phyloP scores from a whole-genome alignment of 1,140 invertebrate genomes.

The Andrena cerasifolii region DNA sequence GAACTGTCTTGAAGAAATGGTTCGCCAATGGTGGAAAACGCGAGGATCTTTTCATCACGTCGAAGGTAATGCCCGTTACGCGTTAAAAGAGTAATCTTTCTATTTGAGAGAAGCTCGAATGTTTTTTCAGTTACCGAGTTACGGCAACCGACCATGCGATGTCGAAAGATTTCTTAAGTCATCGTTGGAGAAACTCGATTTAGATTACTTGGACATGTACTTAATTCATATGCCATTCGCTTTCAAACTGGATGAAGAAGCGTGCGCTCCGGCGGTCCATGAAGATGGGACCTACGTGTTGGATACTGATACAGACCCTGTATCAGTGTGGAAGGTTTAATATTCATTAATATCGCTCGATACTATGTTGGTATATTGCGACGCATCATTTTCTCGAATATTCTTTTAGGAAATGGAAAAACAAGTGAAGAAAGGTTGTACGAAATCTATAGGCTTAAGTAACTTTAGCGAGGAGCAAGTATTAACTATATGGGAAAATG shows the following conservation, averaged over 20 bases:
- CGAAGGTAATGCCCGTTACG: slow-evolving; percentile 84
- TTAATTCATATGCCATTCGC: slow-evolving; percentile 91
- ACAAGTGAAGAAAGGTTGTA: slow-evolving; percentile 85
- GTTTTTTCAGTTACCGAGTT: slow-evolving; percentile 83
- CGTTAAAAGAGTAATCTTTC: neutral
- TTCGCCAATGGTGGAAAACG: slow-evolving; percentile 87
- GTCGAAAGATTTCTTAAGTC: slow-evolving; percentile 88
- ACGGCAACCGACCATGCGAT: slow-evolving; percentile 86
- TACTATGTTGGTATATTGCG: slow-evolving; percentile 20
- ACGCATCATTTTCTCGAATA: slow-evolving; percentile 10
- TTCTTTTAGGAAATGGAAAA: slow-evolving; percentile 88
- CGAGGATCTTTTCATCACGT: slow-evolving; percentile 91
- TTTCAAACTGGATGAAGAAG: slow-evolving; percentile 82
- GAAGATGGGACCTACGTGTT: slow-evolving; percentile 85
- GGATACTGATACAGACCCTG: slow-evolving; percentile 87
- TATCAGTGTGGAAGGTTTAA: slow-evolving; percentile 87
- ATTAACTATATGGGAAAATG: slow-evolving; percentile 84
- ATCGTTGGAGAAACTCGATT: slow-evolving; percentile 88
- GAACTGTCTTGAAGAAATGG: slow-evolving; percentile 89
- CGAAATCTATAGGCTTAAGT: slow-evolving; percentile 89
- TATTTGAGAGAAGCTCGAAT: slow-evolving; percentile 27
- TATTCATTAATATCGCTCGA: slow-evolving; percentile 32
- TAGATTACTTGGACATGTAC: slow-evolving; percentile 93
- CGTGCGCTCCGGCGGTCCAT: slow-evolving; percentile 79
- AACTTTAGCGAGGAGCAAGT: slow-evolving; percentile 91